phyloP scores from a whole-genome alignment of 2,113 vertebrate genomes.

The Oostethus manadensis region DNA sequence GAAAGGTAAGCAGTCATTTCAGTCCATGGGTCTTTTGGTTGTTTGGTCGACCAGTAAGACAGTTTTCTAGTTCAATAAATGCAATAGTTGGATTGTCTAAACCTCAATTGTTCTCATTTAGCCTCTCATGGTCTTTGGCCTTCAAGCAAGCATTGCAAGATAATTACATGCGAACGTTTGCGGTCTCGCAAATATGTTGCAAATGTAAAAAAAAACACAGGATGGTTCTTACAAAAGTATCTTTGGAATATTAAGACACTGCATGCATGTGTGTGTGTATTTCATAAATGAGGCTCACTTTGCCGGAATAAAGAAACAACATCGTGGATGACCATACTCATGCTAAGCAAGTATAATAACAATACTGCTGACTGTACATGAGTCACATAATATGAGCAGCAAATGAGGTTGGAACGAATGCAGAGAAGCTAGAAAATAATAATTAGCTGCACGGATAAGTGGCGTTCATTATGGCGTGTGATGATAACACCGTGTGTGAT shows the following conservation, averaged over 20 bases:
- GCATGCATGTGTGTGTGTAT: neutral
- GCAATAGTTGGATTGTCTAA: neutral
- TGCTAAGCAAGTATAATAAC: neutral
- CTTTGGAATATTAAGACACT: neutral
- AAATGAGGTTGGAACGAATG: conserved; percentile 24
- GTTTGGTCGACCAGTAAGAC: no score
- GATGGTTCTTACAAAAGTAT: neutral
- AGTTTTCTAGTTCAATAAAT: neutral
- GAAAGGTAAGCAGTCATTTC: neutral
- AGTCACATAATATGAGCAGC: neutral
- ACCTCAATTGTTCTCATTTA: conserved; percentile 3
- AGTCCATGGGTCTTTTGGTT: neutral
- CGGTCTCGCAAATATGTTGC: neutral
- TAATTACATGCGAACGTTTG: neutral
- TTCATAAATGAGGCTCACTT: neutral
- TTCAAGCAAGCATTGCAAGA: neutral
- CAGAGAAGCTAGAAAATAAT: conserved; percentile 46
- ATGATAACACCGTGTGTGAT: conserved; percentile 55
- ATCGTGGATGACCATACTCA: neutral
- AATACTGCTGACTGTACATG: neutral
- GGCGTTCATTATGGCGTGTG: conserved; percentile 48
- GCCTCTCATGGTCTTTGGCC: neutral
- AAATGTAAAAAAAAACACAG: neutral
- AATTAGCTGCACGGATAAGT: conserved; percentile 41
- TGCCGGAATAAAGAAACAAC: neutral